These are phyloP conservation scores for Ylistrum balloti DNA, from an alignment of 1,140 invertebrate species.

Conservation along the genomic window DNA sequence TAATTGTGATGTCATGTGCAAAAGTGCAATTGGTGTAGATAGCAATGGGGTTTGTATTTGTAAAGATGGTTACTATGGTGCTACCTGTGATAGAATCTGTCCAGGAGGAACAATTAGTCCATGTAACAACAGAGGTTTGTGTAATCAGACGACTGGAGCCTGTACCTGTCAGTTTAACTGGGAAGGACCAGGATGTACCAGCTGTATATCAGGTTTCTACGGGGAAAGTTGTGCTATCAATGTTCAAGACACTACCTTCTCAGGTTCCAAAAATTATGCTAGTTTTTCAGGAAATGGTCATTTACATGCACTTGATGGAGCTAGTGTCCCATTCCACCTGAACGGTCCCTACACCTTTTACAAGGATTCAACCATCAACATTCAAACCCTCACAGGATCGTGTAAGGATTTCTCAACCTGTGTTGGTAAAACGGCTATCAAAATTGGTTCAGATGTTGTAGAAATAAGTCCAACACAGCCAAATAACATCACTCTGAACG, in stretches of 20 bases:
- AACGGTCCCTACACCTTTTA: slow-evolving; percentile 60
- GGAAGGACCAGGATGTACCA: slow-evolving; percentile 59
- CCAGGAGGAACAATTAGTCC: slow-evolving; percentile 59
- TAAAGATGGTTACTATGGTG: slow-evolving; percentile 65
- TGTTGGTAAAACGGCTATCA: slow-evolving; percentile 56
- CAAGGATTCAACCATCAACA: slow-evolving; percentile 25
- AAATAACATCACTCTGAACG: not conserved
- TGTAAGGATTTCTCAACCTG: slow-evolving; percentile 59
- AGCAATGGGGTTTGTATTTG: slow-evolving; percentile 54
- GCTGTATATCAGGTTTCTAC: slow-evolving; percentile 61
- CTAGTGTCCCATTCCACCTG: slow-evolving; percentile 58
- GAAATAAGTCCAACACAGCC: not conserved
- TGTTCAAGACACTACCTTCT: slow-evolving; percentile 42
- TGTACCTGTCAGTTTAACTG: slow-evolving; percentile 66
- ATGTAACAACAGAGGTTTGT: slow-evolving; percentile 64
- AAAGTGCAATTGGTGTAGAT: slow-evolving; percentile 45
- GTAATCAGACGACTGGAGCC: slow-evolving; percentile 57
- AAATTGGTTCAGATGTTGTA: slow-evolving; percentile 35
- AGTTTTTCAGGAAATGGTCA: slow-evolving; percentile 61
- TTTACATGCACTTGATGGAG: slow-evolving; percentile 61
- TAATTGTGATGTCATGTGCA: slow-evolving; percentile 57
- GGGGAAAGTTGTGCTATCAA: slow-evolving; percentile 65
- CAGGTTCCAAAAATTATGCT: not conserved
- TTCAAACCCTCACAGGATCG: slow-evolving; percentile 53
- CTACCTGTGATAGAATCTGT: slow-evolving; percentile 59